Percentiles rank a stretch among this genome's conserved stretches.
These are phyloP conservation scores for pig (Sus scrofa) DNA, from an alignment of 2,113 vertebrate species.

Conservation along the genomic window T2T-Sscrofa CM000818.6:46323001-46323500, in stretches of 20 bases:
- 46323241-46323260: neutral
- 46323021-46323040: neutral
- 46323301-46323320: neutral
- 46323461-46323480: slow-evolving; percentile 7
- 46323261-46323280: neutral
- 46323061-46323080: neutral
- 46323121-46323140: neutral
- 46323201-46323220: neutral
- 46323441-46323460: neutral
- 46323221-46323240: slow-evolving; percentile 34
- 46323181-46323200: neutral
- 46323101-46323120: neutral
- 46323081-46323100: neutral
- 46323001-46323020: neutral
- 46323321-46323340: neutral
- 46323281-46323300: neutral
- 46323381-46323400: neutral
- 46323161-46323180: neutral
- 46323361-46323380: neutral
- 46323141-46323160: neutral
- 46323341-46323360: neutral
- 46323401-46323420: neutral
- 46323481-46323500: slow-evolving; percentile 14
- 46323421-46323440: neutral
- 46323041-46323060: neutral